A percentile compares a stretch with the other conserved stretches of the same genome.
Evolutionary conservation across 2,113 vertebrate species (phyloP).

Genomic region (Telmatochromis sp.): DNA sequence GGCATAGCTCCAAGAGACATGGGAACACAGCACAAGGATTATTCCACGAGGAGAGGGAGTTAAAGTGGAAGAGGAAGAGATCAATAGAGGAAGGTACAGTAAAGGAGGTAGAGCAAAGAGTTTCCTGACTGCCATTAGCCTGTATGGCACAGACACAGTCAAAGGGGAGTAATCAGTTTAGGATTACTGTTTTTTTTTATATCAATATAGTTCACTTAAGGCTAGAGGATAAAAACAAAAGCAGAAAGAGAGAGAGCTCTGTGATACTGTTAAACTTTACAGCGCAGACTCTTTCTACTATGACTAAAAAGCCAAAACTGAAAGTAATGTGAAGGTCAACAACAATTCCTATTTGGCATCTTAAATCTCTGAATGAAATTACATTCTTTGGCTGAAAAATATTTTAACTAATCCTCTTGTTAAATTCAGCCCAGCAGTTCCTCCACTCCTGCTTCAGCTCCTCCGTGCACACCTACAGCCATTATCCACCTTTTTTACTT

Average conservation of each 20-base stretch:
- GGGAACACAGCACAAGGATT: constrained; percentile 54
- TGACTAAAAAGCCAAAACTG: not conserved
- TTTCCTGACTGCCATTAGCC: constrained; percentile 36
- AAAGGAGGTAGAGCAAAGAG: not conserved
- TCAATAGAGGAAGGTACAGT: constrained; percentile 40
- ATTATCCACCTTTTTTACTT: not conserved
- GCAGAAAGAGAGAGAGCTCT: not conserved
- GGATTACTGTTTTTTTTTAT: constrained; percentile 7
- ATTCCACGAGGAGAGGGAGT: constrained; percentile 48
- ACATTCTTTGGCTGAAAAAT: not conserved
- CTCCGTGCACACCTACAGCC: not conserved
- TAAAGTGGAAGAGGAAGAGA: constrained; percentile 40
- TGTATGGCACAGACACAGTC: not conserved
- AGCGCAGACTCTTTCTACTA: not conserved
- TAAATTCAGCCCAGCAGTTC: not conserved
- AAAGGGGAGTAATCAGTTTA: not conserved
- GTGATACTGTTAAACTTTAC: not conserved
- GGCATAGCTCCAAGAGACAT: constrained; percentile 54
- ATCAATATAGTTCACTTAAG: constrained; percentile 4
- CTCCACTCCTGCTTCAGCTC: not conserved
- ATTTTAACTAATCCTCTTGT: not conserved
- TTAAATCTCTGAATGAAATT: not conserved
- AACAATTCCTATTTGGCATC: not conserved
- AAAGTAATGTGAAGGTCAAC: not conserved
- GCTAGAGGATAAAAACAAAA: not conserved